Base-by-base conservation (phyloP, 2,113 vertebrate species). In the Puntigrus tetrazona region DNA sequence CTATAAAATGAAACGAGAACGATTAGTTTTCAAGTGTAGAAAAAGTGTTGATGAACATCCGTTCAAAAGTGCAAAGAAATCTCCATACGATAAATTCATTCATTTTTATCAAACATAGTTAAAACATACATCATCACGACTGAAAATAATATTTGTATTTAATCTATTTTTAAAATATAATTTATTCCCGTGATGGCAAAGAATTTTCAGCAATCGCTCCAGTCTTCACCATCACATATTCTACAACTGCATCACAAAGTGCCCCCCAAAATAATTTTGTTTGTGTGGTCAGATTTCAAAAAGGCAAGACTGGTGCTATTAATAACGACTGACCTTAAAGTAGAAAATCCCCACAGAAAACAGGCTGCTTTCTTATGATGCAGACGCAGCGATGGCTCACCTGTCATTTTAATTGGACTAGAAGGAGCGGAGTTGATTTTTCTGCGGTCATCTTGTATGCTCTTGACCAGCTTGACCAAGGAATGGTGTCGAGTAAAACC, bases 361-460 rank as follows among this genome's bases (percentile, higher is more conserved):
- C 25, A 25, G 7, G 22, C 16, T 7, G 70, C 70, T 74, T 47
- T 36, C 41, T 45, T 43, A 29, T 7, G 38, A 45, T 22, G 9
- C 55, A 77, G 10, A 27, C 18, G 57, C 29, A 55, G 27, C 36
- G 20, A 70, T 57, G 59, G 86, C 93, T 75, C 89, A 99, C 96
- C 83, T 85, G 89, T 88, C 77, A 86, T 92, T 92, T 96, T 98
- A 73, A 92, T 72, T 0, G 98, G 98, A 52, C 97, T 99, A 82
- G 92, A 94, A 8, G 97, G 98, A 25, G 97, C 97, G 0, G 98
- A 99, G 69, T 91, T 98, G 84, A 99, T 97, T 92, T 97, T 99
- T 75, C 98, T 95, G 3, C 96, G 93, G 88, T 99, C 96, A 0
- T 94, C 96, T 87, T 98, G 96, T 76, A 96, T 96, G 84, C 91